Conservation (phyloP, 2,888 invertebrate genomes). For the Thymelicus sylvestris region DNA sequence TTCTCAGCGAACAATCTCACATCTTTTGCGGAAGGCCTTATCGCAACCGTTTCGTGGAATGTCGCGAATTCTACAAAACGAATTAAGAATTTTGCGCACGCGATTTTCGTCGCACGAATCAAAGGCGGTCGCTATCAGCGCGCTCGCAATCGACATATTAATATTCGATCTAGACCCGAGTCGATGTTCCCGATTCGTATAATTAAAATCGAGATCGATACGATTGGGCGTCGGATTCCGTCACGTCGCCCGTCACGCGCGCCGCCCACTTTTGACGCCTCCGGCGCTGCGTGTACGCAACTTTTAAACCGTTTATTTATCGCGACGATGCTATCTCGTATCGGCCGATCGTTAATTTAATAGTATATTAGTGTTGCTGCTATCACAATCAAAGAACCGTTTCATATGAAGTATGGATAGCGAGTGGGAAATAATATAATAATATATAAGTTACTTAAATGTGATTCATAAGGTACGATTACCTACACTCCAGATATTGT, state of each 20-base stretch:
- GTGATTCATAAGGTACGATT: too few relatives aligned
- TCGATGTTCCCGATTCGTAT: conserved; percentile 81
- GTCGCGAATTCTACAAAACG: conserved; percentile 64
- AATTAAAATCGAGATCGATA: conserved; percentile 82
- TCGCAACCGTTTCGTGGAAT: conserved; percentile 44
- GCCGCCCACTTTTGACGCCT: conserved; percentile 83
- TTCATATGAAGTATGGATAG: neutral
- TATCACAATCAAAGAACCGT: conserved; percentile 30
- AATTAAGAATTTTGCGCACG: conserved; percentile 77
- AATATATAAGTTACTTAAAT: too few relatives aligned
- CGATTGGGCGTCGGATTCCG: conserved; percentile 79
- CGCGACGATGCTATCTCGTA: conserved; percentile 31
- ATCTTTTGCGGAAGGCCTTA: conserved; percentile 32
- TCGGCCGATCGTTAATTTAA: conserved; percentile 36
- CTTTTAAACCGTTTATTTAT: conserved; percentile 36
- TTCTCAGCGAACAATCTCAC: conserved; percentile 28
- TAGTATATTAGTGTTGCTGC: conserved; percentile 31
- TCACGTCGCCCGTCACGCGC: conserved; percentile 79
- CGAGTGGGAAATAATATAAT: too few relatives aligned
- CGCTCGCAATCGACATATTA: conserved; percentile 79
- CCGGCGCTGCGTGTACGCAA: conserved; percentile 79
- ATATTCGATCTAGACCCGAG: conserved; percentile 79
- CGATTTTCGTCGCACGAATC: conserved; percentile 70
- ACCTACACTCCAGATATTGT: too few relatives aligned
- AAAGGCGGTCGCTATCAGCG: conserved; percentile 70